These are phyloP conservation scores for Aegotheles bennettii DNA, from an alignment of 2,113 vertebrate species.

Conservation along the genomic window DNA sequence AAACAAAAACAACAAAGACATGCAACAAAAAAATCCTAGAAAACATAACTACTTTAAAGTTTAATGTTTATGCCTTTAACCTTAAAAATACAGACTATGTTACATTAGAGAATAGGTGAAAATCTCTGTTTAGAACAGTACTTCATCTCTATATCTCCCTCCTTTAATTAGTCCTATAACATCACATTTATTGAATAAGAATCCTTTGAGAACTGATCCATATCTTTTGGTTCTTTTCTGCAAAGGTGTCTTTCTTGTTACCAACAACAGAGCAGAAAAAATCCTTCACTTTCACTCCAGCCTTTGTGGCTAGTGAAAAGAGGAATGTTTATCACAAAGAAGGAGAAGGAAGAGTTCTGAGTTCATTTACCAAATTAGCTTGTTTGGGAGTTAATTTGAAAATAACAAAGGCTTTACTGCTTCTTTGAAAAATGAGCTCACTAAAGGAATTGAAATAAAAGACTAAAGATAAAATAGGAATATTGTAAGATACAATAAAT, in stretches of 20 bases:
- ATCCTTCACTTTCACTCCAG: neutral
- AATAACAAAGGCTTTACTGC: neutral
- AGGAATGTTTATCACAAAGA: neutral
- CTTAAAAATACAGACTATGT: neutral
- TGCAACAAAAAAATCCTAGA: neutral
- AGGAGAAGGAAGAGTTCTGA: neutral
- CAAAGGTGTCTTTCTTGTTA: neutral
- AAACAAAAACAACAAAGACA: neutral
- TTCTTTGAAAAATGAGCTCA: neutral
- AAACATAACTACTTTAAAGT: neutral
- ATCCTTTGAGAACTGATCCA: neutral
- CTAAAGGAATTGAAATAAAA: neutral
- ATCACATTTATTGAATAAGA: neutral
- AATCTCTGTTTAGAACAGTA: neutral
- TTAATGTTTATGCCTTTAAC: neutral
- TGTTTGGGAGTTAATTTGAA: neutral
- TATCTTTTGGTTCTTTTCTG: neutral
- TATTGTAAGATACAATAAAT: neutral
- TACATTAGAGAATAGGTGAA: neutral
- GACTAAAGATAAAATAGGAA: neutral
- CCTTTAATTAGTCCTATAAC: neutral
- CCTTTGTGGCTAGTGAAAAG: neutral
- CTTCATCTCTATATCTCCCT: neutral
- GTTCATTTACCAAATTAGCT: neutral
- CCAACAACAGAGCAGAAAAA: neutral